These are phyloP conservation scores for Anguilla rostrata DNA, from an alignment of 2,113 vertebrate genomes.

Conservation along the genomic window DNA sequence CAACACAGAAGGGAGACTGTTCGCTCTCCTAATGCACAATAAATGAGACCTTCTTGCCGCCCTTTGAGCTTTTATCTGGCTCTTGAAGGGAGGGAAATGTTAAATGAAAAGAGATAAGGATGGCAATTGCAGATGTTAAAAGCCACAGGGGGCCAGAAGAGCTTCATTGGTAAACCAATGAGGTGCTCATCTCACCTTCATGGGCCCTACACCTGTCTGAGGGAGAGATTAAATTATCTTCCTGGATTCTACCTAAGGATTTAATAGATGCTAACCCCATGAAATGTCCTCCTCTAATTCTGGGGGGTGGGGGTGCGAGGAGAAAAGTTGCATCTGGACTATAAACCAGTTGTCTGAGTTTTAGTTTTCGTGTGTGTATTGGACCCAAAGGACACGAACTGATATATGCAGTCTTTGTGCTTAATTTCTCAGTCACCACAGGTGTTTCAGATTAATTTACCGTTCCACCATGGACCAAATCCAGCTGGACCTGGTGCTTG, in stretches of 20 bases:
- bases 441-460: neutral
- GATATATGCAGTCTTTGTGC: neutral
- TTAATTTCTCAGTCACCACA: neutral
- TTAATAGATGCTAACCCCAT: too few species aligned
- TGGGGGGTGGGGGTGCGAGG: conserved; percentile 1
- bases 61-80: neutral
- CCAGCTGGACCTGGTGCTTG: neutral
- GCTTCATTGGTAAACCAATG: neutral
- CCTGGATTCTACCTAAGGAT: too few species aligned
- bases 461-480: neutral
- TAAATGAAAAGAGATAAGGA: neutral
- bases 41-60: neutral
- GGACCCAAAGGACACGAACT: neutral
- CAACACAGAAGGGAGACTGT: neutral
- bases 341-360: neutral
- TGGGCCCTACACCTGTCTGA: neutral
- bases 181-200: neutral
- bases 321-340: conserved; percentile 41
- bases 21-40: neutral
- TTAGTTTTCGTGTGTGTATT: too few species aligned
- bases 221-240: neutral
- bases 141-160: neutral
- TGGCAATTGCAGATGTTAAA: neutral
- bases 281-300: too few species aligned
- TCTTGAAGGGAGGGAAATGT: neutral